A percentile compares a stretch with the other conserved stretches of the same genome.
Conservation (phyloP, 2,888 invertebrate species). For the Volucella inanis region DNA sequence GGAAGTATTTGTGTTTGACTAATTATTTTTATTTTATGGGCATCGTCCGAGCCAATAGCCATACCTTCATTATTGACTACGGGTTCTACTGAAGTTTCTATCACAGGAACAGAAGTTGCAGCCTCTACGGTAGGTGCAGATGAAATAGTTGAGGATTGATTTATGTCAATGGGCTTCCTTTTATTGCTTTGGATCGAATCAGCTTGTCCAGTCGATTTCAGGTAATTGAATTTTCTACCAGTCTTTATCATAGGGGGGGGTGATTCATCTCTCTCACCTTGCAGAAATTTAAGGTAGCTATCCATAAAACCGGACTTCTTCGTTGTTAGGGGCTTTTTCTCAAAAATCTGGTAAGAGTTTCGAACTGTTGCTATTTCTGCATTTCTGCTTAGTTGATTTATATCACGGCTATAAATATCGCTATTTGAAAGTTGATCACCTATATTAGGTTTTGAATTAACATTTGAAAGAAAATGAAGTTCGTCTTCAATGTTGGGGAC, state of each 20-base stretch:
- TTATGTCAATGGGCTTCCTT: slow-evolving; percentile 45
- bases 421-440: slow-evolving; percentile 80
- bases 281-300: slow-evolving; percentile 91
- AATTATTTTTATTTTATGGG: slow-evolving; percentile 82
- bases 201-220: slow-evolving; percentile 73
- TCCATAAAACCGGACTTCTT: slow-evolving; percentile 90
- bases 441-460: slow-evolving; percentile 77
- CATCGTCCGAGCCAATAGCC: slow-evolving; percentile 78
- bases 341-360: slow-evolving; percentile 35
- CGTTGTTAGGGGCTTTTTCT: slow-evolving; percentile 69
- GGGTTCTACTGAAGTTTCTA: slow-evolving; percentile 83
- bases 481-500: slow-evolving; percentile 95
- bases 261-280: slow-evolving; percentile 91
- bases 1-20: slow-evolving; percentile 82
- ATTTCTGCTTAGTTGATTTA: slow-evolving; percentile 26
- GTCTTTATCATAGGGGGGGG: slow-evolving; percentile 87
- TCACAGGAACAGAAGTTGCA: slow-evolving; percentile 70
- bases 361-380: slow-evolving; percentile 9
- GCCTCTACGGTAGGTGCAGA: slow-evolving; percentile 2
- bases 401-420: slow-evolving; percentile 64
- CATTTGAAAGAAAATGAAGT: slow-evolving; percentile 88
- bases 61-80: slow-evolving; percentile 80
- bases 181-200: slow-evolving; percentile 41
- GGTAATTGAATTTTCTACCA: slow-evolving; percentile 81
- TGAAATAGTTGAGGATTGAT: slow-evolving; percentile 3